These are phyloP conservation scores for Solenodon paradoxus DNA, from an alignment of 2,113 vertebrate genomes.

Conservation along the genomic window DNA sequence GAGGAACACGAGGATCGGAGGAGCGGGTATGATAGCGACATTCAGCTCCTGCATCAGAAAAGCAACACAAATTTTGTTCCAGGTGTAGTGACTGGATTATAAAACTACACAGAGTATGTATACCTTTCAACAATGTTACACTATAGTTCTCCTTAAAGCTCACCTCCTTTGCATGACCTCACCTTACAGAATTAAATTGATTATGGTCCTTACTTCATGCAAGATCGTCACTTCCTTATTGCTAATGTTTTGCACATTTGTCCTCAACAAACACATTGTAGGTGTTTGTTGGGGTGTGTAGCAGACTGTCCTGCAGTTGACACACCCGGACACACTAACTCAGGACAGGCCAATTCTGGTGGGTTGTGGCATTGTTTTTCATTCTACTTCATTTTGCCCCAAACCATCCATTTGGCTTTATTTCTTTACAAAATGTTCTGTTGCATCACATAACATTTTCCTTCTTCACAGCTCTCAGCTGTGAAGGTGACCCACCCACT, in stretches of 20 bases:
- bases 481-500: not conserved
- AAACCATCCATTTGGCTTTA: not conserved
- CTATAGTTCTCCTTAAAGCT: no score
- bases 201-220: not conserved
- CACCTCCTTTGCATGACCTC: not conserved
- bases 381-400: not conserved
- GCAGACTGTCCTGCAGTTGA: not conserved
- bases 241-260: rapidly evolving
- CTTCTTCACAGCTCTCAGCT: not conserved
- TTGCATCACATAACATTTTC: not conserved
- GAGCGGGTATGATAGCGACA: not conserved
- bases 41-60: not conserved
- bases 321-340: no score
- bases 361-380: not conserved
- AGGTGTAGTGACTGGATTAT: no score
- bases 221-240: no score
- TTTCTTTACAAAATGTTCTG: not conserved
- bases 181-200: not conserved
- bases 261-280: not conserved
- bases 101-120: no score
- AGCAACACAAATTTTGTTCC: not conserved
- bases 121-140: not conserved
- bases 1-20: not conserved
- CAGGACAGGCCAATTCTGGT: not conserved
- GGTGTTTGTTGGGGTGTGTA: rapidly evolving